Base-by-base conservation (phyloP, 2,113 vertebrate species). In the Mormoops blainvillei region DNA sequence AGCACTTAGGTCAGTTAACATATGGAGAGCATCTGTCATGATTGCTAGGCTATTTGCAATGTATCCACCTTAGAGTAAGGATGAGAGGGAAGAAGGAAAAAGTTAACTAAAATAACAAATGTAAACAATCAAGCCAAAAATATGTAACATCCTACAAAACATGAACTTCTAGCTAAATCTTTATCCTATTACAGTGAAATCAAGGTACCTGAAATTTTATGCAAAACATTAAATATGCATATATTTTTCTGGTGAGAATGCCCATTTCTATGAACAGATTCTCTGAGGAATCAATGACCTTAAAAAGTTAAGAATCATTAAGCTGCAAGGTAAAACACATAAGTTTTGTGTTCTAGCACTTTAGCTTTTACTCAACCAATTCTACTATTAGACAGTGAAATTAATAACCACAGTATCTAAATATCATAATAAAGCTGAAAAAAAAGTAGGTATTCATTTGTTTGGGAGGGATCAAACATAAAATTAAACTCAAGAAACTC, bases 21-120 rank as follows among this genome's bases (percentile, higher is more conserved):
- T 99, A 97, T 99, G 99, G 96, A 99, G 98, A 0, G 99, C 99
- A 94, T 99, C 99, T 5, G 99, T 99, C 99, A 99, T 99, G 89
- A 99, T 99, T 89, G 99, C 99, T 88, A 99, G 98, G 97, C 99
- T 99, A 98, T 99, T 99, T 76, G 99, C 99, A 84, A 99, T 82
- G 94, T 99, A 99, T 92, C 99, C 99, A 98, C 99, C 99, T 99
- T 97, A 56, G 97, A 97, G 95, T n/a, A 94, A 85, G 98, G 89
- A 22, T 91, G 87, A 41, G 90, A 89, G 94, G 95, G 31, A 83
- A 90, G 18, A 81, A 81, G 9, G 20, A 89, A 38, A 28, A 58
- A 56, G 16, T 92, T 90, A 88, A 81, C 80, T 80, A 74, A 48
- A 70, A 85, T 33, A 90, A 76, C 50, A 61, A 70, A 82, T 8